Conservation (phyloP, 2,113 vertebrate genomes). For the Parus major region DNA sequence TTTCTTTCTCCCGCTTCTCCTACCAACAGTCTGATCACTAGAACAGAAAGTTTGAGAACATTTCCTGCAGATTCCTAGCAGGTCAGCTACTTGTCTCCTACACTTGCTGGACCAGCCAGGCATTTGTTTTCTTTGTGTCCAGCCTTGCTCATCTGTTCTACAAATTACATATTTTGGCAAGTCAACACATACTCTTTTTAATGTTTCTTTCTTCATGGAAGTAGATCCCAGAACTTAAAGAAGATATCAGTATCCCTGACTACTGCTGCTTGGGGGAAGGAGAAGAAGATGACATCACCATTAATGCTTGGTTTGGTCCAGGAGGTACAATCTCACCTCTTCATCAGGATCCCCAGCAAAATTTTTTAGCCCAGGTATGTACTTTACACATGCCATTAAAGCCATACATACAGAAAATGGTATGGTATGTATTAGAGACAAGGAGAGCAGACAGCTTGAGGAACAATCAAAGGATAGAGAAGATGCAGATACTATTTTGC, state of each 20-base stretch:
- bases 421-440: neutral
- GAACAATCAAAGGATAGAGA: neutral
- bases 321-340: slow-evolving; percentile 90
- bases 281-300: slow-evolving; percentile 91
- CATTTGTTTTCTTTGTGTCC: neutral
- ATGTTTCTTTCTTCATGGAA: neutral
- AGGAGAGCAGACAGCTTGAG: neutral
- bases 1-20: neutral
- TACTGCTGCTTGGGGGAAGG: slow-evolving; percentile 92
- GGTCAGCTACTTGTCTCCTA: neutral
- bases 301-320: slow-evolving; percentile 97
- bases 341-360: slow-evolving; percentile 96
- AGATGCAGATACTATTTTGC: neutral
- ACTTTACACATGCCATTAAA: neutral
- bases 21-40: neutral
- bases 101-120: neutral
- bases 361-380: slow-evolving; percentile 90
- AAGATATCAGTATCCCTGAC: slow-evolving; percentile 91
- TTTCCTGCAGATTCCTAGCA: neutral
- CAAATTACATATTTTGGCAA: neutral
- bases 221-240: slow-evolving; percentile 91
- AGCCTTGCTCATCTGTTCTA: neutral
- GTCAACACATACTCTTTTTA: neutral
- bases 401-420: neutral
- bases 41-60: neutral